Base-by-base conservation (phyloP, 2,888 invertebrate species). In the Mesodorylaimus sp. region DNA sequence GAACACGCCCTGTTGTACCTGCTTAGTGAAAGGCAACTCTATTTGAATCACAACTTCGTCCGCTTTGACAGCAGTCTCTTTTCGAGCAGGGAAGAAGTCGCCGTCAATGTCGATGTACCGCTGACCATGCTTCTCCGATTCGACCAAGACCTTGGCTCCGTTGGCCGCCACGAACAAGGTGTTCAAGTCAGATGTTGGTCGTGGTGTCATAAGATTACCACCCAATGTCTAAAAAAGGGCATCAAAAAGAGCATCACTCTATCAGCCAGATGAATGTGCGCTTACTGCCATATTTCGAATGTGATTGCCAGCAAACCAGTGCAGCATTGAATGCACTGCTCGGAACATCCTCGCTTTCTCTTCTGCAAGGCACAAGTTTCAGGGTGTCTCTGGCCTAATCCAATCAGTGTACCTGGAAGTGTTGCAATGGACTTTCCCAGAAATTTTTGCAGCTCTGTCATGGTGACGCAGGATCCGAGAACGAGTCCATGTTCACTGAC, bases 221-320 rank as follows among this genome's bases (percentile, higher is more conserved):
- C 83, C 87, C 27, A 93, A 71, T 13, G 84, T 79, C 77, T 77
- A 61, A 25, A 32, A 32, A 32, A 7, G 16, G 16, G 32, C 16
- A n/a, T n/a, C n/a, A n/a, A n/a, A n/a, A n/a, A n/a, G n/a, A n/a
- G n/a, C n/a, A n/a, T n/a, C n/a, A n/a, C 16, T 10, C 16, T 32
- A 32, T 10, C 32, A 32, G 7, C 16, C 10, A 32, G 32, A 32
- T 10, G 32, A 7, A 32, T 10, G 16, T 32, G 7, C 16, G 60
- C 73, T 69, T 61, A 75, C 77, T 45, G 88, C 89, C 16, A 87
- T 87, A 68, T 89, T 93, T 54, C 93, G 75, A 46, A 93, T 84
- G 73, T 93, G 93, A 62, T 80, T 83, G 3, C 91, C 89, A 45
- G 88, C 93, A 73, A 93, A 93, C 79, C 83, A 87, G 64, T 85